Conservation (phyloP, 2,888 invertebrate genomes). For the Odontothrips loti region DNA sequence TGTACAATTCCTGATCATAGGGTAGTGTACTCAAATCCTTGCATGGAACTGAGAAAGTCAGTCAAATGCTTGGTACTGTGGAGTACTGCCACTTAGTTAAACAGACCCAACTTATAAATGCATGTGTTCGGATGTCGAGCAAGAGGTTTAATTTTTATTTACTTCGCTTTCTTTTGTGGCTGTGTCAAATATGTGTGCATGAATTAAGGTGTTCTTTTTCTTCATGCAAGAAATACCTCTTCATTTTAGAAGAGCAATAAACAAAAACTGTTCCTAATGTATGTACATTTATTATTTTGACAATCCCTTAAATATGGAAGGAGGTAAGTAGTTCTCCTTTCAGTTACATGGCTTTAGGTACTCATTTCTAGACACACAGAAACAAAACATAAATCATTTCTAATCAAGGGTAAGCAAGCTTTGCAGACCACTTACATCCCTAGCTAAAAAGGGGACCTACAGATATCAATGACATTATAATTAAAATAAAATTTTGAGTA, state of each 20-base stretch:
- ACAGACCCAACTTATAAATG: neutral
- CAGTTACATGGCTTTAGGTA: neutral
- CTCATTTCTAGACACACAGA: neutral
- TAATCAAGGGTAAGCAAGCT: too few relatives aligned
- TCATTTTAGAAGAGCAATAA: neutral
- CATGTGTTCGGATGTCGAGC: neutral
- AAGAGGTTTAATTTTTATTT: neutral
- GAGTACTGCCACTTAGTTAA: too few relatives aligned
- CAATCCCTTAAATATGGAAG: neutral
- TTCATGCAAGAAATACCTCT: neutral
- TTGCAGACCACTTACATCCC: too few relatives aligned
- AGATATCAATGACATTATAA: too few relatives aligned
- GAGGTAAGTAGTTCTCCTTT: too few relatives aligned
- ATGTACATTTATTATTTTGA: neutral
- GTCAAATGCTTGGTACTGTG: too few relatives aligned
- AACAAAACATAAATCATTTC: too few relatives aligned
- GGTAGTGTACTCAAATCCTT: too few relatives aligned
- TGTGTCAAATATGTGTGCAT: neutral
- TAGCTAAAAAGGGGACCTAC: too few relatives aligned
- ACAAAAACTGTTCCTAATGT: neutral
- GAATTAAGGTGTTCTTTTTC: neutral
- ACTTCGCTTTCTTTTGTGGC: neutral
- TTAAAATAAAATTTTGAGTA: too few relatives aligned
- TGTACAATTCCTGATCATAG: too few relatives aligned
- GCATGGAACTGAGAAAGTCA: too few relatives aligned